These are phyloP conservation scores for Rhinophrynus dorsalis DNA, from an alignment of 2,797 vertebrate genomes.

Conservation along the genomic window DNA sequence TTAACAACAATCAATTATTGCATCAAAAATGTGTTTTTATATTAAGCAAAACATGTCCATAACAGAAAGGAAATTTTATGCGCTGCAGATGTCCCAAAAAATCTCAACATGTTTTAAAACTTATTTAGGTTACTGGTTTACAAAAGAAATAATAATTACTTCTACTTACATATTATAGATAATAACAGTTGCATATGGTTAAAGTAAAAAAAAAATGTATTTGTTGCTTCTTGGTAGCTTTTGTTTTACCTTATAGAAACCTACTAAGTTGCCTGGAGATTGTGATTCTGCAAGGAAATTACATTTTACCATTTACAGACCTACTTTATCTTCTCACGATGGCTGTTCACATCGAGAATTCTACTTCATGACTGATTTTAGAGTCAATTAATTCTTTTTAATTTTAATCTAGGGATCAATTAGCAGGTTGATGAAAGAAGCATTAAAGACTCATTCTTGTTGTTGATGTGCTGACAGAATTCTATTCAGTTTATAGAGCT, in stretches of 20 bases:
- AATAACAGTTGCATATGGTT: too few species aligned
- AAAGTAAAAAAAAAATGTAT: background rate
- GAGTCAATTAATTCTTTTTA: conserved; percentile 21
- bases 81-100: too few species aligned
- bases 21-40: too few species aligned
- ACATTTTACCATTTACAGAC: background rate
- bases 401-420: conserved; percentile 26
- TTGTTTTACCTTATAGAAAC: background rate
- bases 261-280: background rate
- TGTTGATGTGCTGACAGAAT: conserved; percentile 6
- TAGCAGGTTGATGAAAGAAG: conserved; percentile 2
- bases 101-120: too few species aligned
- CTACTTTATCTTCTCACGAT: conserved; percentile 1
- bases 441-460: conserved; percentile 1
- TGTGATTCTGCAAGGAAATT: conserved; percentile 10
- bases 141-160: too few species aligned
- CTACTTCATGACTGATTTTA: conserved; percentile 8
- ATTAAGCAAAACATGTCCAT: too few species aligned
- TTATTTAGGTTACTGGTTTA: too few species aligned
- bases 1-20: too few species aligned
- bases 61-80: too few species aligned
- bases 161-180: too few species aligned
- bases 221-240: background rate
- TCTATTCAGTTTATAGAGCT: background rate
- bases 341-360: conserved; percentile 12